Conservation (phyloP, 2,797 vertebrate species). For the Microcaecilia unicolor region DNA sequence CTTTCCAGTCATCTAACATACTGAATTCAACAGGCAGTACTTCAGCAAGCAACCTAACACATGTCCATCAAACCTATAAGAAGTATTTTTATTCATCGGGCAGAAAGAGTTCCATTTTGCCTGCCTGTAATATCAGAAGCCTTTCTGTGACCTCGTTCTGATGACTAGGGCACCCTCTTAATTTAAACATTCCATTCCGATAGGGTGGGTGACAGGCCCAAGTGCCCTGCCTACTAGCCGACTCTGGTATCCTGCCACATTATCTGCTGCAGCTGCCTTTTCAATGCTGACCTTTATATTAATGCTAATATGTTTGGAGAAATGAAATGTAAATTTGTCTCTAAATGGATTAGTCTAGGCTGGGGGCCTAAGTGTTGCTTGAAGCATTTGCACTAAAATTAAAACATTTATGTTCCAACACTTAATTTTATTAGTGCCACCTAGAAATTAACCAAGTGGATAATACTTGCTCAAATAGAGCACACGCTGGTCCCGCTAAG, state of each 20-base stretch:
- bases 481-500: slow-evolving; percentile 1
- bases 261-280: slow-evolving; percentile 39
- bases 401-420: slow-evolving; percentile 47
- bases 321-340: slow-evolving; percentile 53
- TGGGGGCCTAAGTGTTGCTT: slow-evolving; percentile 27
- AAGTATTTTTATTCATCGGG: background rate
- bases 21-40: too few species aligned
- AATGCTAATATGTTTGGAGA: slow-evolving; percentile 50
- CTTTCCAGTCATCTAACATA: too few species aligned
- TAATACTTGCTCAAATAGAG: slow-evolving; percentile 23
- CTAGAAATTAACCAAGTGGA: slow-evolving; percentile 29
- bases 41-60: too few species aligned
- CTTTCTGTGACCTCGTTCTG: slow-evolving; percentile 3
- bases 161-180: slow-evolving; percentile 14
- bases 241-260: slow-evolving; percentile 33
- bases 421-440: slow-evolving; percentile 49
- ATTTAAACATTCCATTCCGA: slow-evolving; percentile 37
- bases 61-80: background rate
- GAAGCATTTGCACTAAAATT: slow-evolving; percentile 41
- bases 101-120: background rate
- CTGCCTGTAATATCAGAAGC: slow-evolving; percentile 4
- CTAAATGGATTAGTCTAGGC: slow-evolving; percentile 48
- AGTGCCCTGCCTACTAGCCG: slow-evolving; percentile 30
- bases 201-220: slow-evolving; percentile 24
- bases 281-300: slow-evolving; percentile 44